Conservation (phyloP, 2,888 invertebrate species). For the Cataglyphis albicans region DNA sequence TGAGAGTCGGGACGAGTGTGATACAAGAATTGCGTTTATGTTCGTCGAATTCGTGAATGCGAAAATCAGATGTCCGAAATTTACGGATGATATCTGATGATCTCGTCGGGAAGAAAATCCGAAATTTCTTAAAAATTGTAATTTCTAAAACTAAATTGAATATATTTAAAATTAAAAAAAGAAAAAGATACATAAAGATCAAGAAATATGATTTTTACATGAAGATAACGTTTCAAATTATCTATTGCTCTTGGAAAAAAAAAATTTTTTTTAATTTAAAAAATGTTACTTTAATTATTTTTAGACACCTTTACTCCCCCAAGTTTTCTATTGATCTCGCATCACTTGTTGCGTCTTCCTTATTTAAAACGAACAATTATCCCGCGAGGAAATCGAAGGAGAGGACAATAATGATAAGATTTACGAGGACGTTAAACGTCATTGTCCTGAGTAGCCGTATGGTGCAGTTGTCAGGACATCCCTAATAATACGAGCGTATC, state of each 20-base stretch:
- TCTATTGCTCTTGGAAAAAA: too few species aligned
- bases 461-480: conserved; percentile 21
- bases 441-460: neutral
- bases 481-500: conserved; percentile 48
- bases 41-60: neutral
- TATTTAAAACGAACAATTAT: conserved; percentile 5
- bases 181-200: neutral
- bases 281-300: neutral
- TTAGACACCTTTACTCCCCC: neutral
- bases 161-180: neutral
- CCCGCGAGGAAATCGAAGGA: neutral
- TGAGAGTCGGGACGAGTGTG: neutral
- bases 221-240: too few species aligned
- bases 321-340: neutral
- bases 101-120: neutral
- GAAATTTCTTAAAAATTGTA: neutral
- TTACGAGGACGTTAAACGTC: conserved; percentile 20
- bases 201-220: too few species aligned
- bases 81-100: neutral
- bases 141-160: neutral
- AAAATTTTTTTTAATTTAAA: too few species aligned
- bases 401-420: neutral
- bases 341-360: neutral
- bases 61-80: neutral
- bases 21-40: conserved; percentile 24